phyloP scores from a whole-genome alignment of 2,113 vertebrate genomes.

The Regulus satrapa region DNA sequence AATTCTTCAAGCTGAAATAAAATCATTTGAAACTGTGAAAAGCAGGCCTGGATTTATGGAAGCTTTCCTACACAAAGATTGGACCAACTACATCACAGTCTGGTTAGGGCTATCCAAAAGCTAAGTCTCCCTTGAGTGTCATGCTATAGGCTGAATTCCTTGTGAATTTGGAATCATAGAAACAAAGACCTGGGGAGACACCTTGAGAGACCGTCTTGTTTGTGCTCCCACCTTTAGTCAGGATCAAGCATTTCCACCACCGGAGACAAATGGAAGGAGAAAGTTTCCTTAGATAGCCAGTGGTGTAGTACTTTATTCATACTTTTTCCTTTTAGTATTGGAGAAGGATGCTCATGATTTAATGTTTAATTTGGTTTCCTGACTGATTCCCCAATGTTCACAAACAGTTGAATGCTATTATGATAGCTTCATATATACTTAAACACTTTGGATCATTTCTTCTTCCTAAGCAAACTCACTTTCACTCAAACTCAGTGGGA shows the following conservation, averaged over 20 bases:
- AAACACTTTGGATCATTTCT: not conserved
- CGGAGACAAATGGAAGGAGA: not conserved
- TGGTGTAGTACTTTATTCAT: not conserved
- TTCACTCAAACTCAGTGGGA: not conserved
- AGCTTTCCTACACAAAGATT: not conserved
- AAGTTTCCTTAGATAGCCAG: not conserved
- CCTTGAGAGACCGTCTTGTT: not conserved
- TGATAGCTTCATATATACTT: not conserved
- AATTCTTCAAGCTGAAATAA: not conserved
- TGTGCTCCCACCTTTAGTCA: not conserved
- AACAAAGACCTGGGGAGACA: not conserved
- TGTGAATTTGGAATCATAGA: not conserved
- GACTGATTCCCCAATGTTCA: not conserved
- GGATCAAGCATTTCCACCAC: not conserved
- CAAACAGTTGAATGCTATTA: not conserved
- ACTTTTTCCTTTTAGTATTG: not conserved
- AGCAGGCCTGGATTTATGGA: not conserved
- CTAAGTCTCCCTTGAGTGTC: not conserved
- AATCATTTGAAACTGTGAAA: not conserved
- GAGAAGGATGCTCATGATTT: not conserved
- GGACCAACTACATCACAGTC: not conserved
- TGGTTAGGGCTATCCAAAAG: not conserved
- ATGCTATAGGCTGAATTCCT: not conserved
- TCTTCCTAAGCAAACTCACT: not conserved
- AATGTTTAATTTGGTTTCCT: not conserved